Percentiles rank a stretch among this genome's conserved stretches.
Conservation (phyloP, 2,113 vertebrate species). For the Canis aureus region DNA sequence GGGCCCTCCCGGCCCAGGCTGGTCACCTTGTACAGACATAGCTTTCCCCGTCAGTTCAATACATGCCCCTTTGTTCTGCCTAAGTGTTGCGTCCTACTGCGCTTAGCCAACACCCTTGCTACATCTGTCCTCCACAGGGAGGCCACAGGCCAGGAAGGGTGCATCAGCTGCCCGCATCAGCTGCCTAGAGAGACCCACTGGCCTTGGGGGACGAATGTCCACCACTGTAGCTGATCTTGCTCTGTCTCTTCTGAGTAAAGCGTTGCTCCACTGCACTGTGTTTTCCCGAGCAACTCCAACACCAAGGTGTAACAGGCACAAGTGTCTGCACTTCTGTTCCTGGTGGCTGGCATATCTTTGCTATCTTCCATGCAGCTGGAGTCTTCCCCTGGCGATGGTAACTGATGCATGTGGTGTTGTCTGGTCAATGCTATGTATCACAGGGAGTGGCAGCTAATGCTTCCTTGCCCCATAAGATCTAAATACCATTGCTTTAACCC, state of each 20-base stretch:
- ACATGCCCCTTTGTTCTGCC: neutral
- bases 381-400: neutral
- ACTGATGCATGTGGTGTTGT: neutral
- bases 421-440: neutral
- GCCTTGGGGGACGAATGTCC: neutral
- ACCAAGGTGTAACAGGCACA: neutral
- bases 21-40: neutral
- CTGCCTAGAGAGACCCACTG: neutral
- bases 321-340: neutral
- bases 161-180: neutral
- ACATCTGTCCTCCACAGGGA: neutral
- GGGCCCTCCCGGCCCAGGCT: too few relatives aligned
- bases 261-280: neutral
- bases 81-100: neutral
- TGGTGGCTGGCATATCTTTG: neutral
- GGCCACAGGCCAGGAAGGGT: neutral
- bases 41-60: neutral
- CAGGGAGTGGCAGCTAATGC: neutral
- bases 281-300: neutral
- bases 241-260: neutral
- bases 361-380: neutral
- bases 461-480: neutral
- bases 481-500: neutral
- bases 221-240: neutral
- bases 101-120: neutral